These are phyloP conservation scores for Exephanes ischioxanthus DNA, from an alignment of 2,888 invertebrate species.

Conservation along the genomic window DNA sequence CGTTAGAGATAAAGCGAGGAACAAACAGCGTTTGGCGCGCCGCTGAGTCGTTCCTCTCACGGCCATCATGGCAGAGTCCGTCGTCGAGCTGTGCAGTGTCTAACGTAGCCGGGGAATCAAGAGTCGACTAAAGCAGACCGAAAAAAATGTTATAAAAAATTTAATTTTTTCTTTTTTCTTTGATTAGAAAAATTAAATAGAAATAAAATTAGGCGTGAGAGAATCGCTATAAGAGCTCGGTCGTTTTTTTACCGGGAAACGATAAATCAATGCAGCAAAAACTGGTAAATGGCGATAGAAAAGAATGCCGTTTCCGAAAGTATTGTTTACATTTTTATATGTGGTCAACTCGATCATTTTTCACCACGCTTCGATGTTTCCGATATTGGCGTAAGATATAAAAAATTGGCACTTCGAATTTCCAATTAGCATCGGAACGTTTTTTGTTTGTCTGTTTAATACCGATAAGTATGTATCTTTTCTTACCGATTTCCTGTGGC, in stretches of 20 bases:
- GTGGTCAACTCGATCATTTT: neutral
- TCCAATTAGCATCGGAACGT: neutral
- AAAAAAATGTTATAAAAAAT: conserved; percentile 11
- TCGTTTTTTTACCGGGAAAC: neutral
- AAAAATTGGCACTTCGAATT: neutral
- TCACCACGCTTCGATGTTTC: neutral
- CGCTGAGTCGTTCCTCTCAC: conserved; percentile 63
- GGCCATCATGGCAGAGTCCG: conserved; percentile 59
- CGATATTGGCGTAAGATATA: neutral
- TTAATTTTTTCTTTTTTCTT: no score
- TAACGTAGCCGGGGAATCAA: conserved; percentile 61
- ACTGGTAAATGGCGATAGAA: neutral
- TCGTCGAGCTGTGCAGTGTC: conserved; percentile 48
- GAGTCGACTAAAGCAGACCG: conserved; percentile 45
- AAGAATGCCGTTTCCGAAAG: neutral
- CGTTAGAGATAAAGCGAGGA: conserved; percentile 83
- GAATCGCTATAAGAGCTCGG: conserved; percentile 8
- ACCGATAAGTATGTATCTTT: neutral
- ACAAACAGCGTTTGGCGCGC: conserved; percentile 77
- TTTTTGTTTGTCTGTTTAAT: no score
- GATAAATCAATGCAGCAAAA: neutral
- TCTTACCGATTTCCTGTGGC: neutral
- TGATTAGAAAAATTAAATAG: neutral
- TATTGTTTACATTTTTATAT: neutral
- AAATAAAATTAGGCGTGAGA: conserved; percentile 14